These are phyloP conservation scores for Corythoichthys intestinalis DNA, from an alignment of 2,113 vertebrate genomes.

Conservation along the genomic window DNA sequence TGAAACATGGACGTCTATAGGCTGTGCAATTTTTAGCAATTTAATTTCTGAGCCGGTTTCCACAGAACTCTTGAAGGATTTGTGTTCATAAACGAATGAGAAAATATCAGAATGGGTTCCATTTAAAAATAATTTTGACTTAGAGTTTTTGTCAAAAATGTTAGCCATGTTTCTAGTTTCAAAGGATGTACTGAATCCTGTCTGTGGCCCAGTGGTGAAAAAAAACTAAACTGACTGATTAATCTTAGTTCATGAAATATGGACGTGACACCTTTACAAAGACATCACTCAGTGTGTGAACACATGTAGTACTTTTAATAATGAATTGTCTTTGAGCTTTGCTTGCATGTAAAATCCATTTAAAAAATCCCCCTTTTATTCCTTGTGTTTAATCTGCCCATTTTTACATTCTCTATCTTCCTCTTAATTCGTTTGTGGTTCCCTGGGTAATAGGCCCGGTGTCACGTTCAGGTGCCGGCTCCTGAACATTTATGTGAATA, in stretches of 20 bases:
- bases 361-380: background rate
- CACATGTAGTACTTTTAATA: slow-evolving; percentile 26
- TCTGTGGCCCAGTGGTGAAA: background rate
- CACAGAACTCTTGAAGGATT: background rate
- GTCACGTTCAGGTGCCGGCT: slow-evolving; percentile 11
- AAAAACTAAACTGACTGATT: slow-evolving; percentile 16
- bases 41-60: background rate
- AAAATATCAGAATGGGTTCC: background rate
- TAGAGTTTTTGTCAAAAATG: background rate
- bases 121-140: background rate
- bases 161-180: background rate
- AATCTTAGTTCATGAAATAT: slow-evolving; percentile 24
- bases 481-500: slow-evolving; percentile 38
- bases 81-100: background rate
- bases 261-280: slow-evolving; percentile 30
- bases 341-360: background rate
- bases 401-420: slow-evolving; percentile 43
- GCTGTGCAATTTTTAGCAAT: background rate
- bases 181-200: background rate
- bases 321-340: slow-evolving; percentile 45
- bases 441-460: slow-evolving; percentile 20
- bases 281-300: slow-evolving; percentile 29
- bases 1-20: background rate
- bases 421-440: slow-evolving; percentile 35
- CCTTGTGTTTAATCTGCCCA: background rate